A percentile compares a stretch with the other conserved stretches of the same genome.
phyloP scores from a whole-genome alignment of 2,113 vertebrate species.

The Capreolus pygargus region DNA sequence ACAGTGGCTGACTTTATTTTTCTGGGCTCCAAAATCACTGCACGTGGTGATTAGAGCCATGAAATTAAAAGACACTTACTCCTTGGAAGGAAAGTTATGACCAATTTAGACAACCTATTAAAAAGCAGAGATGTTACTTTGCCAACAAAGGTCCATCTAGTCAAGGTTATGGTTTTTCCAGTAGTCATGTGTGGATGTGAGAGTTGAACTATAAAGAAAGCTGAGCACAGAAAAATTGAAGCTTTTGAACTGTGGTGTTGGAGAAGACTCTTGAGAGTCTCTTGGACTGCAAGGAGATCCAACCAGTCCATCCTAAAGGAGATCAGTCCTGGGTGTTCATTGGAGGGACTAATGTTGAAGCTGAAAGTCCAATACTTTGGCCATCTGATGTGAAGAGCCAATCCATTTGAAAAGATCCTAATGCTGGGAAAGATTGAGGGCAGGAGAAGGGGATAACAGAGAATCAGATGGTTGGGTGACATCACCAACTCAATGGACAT shows the following conservation, averaged over 20 bases:
- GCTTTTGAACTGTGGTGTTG: not conserved
- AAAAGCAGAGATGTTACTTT: not conserved
- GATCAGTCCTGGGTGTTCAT: not conserved
- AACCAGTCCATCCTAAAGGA: not conserved
- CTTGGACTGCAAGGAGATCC: not conserved
- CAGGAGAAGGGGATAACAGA: not conserved
- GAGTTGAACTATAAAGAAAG: not conserved
- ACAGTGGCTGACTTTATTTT: not conserved
- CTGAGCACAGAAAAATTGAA: rapidly evolving
- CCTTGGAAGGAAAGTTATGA: too few relatives aligned
- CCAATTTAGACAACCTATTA: too few relatives aligned
- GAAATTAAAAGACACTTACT: too few relatives aligned
- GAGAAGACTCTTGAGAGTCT: not conserved
- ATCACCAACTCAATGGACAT: not conserved
- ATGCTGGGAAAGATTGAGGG: not conserved
- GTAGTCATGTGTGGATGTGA: not conserved
- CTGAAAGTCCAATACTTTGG: not conserved
- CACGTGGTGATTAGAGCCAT: too few relatives aligned
- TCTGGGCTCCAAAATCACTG: too few relatives aligned
- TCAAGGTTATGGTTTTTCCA: not conserved
- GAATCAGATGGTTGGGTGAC: not conserved
- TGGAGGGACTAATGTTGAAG: not conserved
- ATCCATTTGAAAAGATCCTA: not conserved
- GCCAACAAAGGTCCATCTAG: not conserved
- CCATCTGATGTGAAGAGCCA: not conserved